Evolutionary conservation across 2,888 invertebrate species (phyloP).

Genomic region (Auanema freiburgensis): DNA sequence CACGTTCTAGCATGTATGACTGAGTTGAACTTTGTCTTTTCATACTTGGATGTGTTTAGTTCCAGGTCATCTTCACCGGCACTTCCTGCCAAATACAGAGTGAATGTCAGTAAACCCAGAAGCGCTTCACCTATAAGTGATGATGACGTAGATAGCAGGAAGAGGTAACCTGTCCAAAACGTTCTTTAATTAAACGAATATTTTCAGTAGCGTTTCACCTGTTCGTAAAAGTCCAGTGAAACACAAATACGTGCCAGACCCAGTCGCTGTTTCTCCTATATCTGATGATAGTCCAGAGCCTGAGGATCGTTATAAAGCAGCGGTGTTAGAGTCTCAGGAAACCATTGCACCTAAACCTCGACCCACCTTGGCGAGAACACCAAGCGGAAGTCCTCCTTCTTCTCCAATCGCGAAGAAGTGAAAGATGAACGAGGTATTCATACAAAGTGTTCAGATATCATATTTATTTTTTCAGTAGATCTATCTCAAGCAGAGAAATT

Average conservation of each 20-base stretch:
- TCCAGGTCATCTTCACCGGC: conserved; percentile 12
- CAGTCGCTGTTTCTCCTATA: no score
- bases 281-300: no score
- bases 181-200: no score
- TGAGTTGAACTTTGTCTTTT: background rate
- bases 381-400: conserved; percentile 1
- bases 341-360: background rate
- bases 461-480: background rate
- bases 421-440: background rate
- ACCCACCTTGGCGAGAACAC: conserved; percentile 11
- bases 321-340: background rate
- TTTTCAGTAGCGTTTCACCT: no score
- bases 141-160: background rate
- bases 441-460: background rate
- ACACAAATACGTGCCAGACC: no score
- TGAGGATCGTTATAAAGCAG: no score
- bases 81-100: conserved; percentile 22
- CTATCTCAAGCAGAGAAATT: background rate
- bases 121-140: conserved; percentile 9
- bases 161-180: no score
- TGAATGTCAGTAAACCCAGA: background rate
- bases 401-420: background rate
- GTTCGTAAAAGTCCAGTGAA: no score
- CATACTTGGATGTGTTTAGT: background rate
- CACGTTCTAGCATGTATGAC: no score